Base-by-base conservation (phyloP, 2,113 vertebrate genomes). In the Dendropsophus ebraccatus region DNA sequence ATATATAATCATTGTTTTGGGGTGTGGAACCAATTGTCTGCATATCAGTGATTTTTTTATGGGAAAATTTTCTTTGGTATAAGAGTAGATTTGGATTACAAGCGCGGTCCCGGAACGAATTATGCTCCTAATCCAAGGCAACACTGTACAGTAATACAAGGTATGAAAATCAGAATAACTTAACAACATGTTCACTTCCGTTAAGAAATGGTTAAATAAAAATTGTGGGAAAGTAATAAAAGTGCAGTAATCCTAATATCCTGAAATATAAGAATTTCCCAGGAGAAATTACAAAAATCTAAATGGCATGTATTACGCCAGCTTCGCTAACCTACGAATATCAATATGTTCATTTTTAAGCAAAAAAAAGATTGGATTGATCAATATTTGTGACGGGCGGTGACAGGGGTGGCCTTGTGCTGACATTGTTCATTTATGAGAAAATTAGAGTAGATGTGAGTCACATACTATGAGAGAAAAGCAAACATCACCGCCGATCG, bases 401-500 rank as follows among this genome's bases (percentile, higher is more conserved):
- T 19, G 67, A 81, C 67, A 35, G 4, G 5, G n/a, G 58, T 82
- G 81, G 28, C 62, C n/a, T 70, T 82, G 69, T 37, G 12, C 35
- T 28, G 69, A 41, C 67, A 58, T 56, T 25, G 49, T 12, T 83
- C 30, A 83, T 73, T 49, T 41, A 14, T 54, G 70, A 58, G 70
- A 32, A 83, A 56, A 83, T 72, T 32, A 56, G 21, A 25, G 7
- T 37, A 45, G 32, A 47, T 37, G 47, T 72, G 67, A 82, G 45
- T 82, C 81, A 82, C 47, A 82, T 28, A 16, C 41, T 69, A 13
- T 49, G 81, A 83, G 49, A 83, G 49, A 41, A 83, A 32, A 17
- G 81, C 32, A 83, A 83, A 83, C 81, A 83, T 47, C 58, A 35
- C n/a, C 52, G 32, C 23, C 41, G n/a, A 16, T 30, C 19, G 30